Base-by-base conservation (phyloP, 2,113 vertebrate genomes). In the Caracal caracal region DNA sequence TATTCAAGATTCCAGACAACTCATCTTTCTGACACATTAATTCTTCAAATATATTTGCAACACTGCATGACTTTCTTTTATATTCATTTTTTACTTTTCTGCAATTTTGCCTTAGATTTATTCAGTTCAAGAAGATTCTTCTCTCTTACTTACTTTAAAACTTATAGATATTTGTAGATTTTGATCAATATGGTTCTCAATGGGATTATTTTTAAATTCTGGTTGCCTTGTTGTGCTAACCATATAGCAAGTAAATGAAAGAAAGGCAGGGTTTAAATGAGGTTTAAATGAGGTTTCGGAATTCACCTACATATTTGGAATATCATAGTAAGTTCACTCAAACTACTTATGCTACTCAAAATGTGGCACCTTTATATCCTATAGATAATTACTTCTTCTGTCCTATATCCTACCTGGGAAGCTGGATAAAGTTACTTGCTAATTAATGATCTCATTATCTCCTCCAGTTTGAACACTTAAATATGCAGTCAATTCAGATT, bases 21-120 rank as follows among this genome's bases (percentile, higher is more conserved):
- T 81, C 26, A 22, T 40, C 37, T 81, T 70, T 71, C 19, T 87
- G 59, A 84, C 26, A 71, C 26, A 81, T 85, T 66, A 80, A 61
- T 95, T 92, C 71, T 75, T 96, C 51, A 84, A 65, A 66, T 66
- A 43, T 30, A 71, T 96, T 96, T 95, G 37, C 24, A 90, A 49
- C 33, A 61, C 75, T 71, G 10, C 2, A 40, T n/a, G 56, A 37
- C 1, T 92, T 56, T 85, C 13, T 49, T 96, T 87, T 81, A 8
- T 47, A 76, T 86, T 88, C 28, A 40, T 56, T 76, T 95, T 95
- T 92, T 70, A 88, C 2, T 0, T 76, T 90, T 75, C 26, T 59
- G 0, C 2, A 89, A 51, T 59, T 93, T 93, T 75, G 10, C 9
- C 30, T 92, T 84, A 59, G 17, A 53, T 92, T 75, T 86, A 85